Evolutionary conservation across 2,888 invertebrate genomes (phyloP).

Genomic region (Cephus sareptanus): DNA sequence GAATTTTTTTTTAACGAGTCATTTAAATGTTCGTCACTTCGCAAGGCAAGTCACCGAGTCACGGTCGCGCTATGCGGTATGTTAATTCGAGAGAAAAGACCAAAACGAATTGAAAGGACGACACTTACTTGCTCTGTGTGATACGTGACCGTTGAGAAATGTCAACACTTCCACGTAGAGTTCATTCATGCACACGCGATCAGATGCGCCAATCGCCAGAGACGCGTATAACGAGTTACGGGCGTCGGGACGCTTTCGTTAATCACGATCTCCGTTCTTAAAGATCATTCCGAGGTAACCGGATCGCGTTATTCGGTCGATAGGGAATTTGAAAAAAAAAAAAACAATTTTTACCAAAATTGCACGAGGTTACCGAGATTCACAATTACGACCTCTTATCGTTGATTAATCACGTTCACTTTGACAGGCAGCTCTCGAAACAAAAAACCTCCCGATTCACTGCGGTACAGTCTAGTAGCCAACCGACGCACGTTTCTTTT

Average conservation of each 20-base stretch:
- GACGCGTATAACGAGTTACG: not conserved
- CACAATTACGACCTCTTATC: not conserved
- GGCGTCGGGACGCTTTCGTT: not conserved
- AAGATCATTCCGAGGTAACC: not conserved
- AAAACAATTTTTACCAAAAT: not conserved
- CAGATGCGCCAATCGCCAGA: conserved; percentile 26
- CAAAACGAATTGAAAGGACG: not conserved
- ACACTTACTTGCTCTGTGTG: not conserved
- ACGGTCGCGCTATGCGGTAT: not conserved
- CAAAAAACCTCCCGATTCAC: not conserved
- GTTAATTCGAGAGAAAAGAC: not conserved
- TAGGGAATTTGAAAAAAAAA: not conserved
- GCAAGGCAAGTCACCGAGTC: not conserved
- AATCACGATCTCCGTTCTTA: not conserved
- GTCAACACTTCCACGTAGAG: conserved; percentile 26
- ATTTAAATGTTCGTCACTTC: not conserved
- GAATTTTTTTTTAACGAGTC: not conserved
- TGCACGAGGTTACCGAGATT: not conserved
- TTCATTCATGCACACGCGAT: conserved; percentile 27
- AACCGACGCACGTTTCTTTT: not conserved
- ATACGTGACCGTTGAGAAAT: conserved; percentile 26
- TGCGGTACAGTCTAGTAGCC: not conserved
- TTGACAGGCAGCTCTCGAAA: not conserved
- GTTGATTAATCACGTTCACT: not conserved
- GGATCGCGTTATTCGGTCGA: not conserved